Evolutionary conservation across 2,113 vertebrate genomes (phyloP), one percentile per base, ranked within the genome.

Genomic region (Sardina pilchardus): DNA sequence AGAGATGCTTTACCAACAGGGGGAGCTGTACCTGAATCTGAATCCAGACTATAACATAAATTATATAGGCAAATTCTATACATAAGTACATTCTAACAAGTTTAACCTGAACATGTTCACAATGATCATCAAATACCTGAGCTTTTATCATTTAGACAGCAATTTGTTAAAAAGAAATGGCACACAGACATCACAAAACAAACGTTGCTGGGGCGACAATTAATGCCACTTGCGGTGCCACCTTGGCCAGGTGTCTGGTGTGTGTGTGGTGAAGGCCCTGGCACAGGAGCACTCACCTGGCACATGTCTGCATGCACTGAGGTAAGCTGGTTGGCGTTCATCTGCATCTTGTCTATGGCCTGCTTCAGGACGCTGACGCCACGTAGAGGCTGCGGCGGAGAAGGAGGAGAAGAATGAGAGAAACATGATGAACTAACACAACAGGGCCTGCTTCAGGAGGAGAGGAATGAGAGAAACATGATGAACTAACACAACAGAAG

Each of bases 271-370:
- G 9, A 47, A 24, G 43, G 44, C 42, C 56, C 42, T 44, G 48
- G 63, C 81, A 53, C 0, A 2, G 6, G 5, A 10, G 3, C n/a
- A 88, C 96, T 94, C 92, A 99, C 98, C 97, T 99, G 98, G 96
- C 98, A 99, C 91, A 99, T 96, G 95, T 99, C 98, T 88, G 97
- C 98, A 0, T 99, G 98, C 94, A 99, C 96, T 96, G 98, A 99
- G 96, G 98, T 99, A 96, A 99, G 96, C 95, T 99, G 98, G 96
- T 99, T 99, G 95, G 97, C 97, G 94, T 99, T 99, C 97, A 99
- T 99, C 96, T 99, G 98, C 98, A 99, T 99, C 96, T 99, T 99
- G 95, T 99, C 98, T 96, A 99, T 97, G 94, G 98, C 98, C 96
- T 99, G 98, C 95, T 97, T 99, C 90, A 99, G 95, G 94, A 99